Conservation (phyloP, 2,888 invertebrate genomes). For the Tenthredo mesomela region DNA sequence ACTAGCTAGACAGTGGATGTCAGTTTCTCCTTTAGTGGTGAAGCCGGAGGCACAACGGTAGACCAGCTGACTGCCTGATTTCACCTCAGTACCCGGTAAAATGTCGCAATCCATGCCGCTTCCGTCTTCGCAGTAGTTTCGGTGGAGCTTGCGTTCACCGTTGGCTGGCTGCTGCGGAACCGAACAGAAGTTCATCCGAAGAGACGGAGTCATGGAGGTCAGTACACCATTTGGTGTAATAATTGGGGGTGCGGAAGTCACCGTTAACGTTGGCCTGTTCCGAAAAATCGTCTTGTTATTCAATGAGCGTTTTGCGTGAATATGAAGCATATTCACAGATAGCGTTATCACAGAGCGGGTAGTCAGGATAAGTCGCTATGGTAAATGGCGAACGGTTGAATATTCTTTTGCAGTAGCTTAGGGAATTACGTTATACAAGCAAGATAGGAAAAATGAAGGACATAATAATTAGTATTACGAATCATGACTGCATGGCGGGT, state of each 20-base stretch:
- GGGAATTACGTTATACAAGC: neutral
- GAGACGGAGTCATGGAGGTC: neutral
- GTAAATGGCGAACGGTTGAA: neutral
- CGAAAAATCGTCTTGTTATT: neutral
- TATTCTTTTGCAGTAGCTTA: too few species aligned
- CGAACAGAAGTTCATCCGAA: neutral
- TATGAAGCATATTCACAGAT: too few species aligned
- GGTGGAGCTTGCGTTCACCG: neutral
- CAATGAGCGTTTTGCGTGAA: neutral
- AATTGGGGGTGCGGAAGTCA: too few species aligned
- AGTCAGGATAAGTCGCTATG: neutral
- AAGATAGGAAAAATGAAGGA: neutral
- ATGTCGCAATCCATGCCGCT: neutral
- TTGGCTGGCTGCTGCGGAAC: neutral
- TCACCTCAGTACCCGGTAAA: neutral
- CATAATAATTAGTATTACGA: neutral
- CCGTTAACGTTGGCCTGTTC: neutral
- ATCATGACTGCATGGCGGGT: constrained; percentile 42
- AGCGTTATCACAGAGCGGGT: neutral
- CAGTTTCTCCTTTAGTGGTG: neutral
- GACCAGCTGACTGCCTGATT: neutral
- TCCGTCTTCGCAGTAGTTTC: neutral
- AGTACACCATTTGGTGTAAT: too few species aligned
- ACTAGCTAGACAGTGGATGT: neutral
- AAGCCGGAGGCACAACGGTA: neutral